phyloP scores from a whole-genome alignment of 2,888 invertebrate species.

The Junonia oenone region DNA sequence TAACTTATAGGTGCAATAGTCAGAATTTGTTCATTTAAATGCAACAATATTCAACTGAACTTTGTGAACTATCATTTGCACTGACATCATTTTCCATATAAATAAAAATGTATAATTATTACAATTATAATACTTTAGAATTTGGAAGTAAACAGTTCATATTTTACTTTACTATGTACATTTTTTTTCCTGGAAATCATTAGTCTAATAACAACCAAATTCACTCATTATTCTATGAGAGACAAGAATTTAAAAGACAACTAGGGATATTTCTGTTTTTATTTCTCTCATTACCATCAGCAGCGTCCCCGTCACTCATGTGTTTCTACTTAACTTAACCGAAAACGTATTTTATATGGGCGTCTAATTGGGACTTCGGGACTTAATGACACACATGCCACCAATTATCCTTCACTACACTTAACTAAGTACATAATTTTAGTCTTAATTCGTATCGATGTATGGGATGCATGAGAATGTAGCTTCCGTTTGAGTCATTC shows the following conservation, averaged over 20 bases:
- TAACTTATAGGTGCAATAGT: no score
- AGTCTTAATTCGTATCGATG: conserved; percentile 9
- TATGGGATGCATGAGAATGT: neutral
- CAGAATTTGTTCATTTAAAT: no score
- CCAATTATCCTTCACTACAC: conserved; percentile 27
- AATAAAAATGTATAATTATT: no score
- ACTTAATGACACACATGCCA: conserved; percentile 26
- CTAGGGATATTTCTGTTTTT: neutral
- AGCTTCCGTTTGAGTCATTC: neutral
- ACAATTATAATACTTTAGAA: no score
- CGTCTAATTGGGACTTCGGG: conserved; percentile 22
- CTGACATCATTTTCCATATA: no score
- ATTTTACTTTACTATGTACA: no score
- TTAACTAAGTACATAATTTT: conserved; percentile 20
- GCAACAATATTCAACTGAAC: no score
- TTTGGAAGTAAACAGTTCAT: no score
- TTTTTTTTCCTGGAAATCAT: no score
- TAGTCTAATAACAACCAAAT: no score
- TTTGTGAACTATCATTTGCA: no score
- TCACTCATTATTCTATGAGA: no score
- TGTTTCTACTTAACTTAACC: conserved; percentile 29
- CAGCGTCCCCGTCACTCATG: conserved; percentile 20
- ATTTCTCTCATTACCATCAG: neutral
- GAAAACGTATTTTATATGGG: conserved; percentile 22
- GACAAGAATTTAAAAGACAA: neutral